Conservation (phyloP, 2,113 vertebrate genomes). For the Arothron firmamentum region DNA sequence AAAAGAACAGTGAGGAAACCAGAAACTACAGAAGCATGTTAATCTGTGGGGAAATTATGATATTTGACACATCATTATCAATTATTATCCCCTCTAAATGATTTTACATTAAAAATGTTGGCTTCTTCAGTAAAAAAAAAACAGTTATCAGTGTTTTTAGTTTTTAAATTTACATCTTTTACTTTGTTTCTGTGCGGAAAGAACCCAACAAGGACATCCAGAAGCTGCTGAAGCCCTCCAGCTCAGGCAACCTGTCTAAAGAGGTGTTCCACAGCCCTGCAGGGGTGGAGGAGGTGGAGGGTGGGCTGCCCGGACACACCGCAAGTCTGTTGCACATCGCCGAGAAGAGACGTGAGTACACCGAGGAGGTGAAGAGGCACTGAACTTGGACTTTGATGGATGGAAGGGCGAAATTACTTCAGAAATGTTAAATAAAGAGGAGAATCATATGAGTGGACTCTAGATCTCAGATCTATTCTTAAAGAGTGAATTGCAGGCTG, state of each 20-base stretch:
- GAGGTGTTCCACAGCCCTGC: conserved; percentile 71
- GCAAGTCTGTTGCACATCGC: conserved; percentile 88
- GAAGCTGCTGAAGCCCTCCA: conserved; percentile 76
- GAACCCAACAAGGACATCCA: conserved; percentile 80
- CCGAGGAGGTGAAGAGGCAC: background rate
- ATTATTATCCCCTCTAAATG: too few relatives aligned
- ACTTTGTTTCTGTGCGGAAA: conserved; percentile 39
- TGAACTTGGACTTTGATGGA: background rate
- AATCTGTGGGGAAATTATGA: too few relatives aligned
- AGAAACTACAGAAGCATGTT: too few relatives aligned
- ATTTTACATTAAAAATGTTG: too few relatives aligned
- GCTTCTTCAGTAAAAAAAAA: background rate
- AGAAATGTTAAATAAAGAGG: conserved; percentile 3
- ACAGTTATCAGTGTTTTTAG: background rate
- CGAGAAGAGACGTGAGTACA: conserved; percentile 89
- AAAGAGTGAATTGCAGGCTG: too few relatives aligned
- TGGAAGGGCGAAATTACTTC: conserved; percentile 9
- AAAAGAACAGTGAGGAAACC: background rate
- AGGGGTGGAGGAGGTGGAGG: conserved; percentile 76
- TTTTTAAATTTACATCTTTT: background rate
- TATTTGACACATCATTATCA: too few relatives aligned
- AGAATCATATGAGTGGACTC: background rate
- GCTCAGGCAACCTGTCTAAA: conserved; percentile 73
- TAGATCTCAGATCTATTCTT: too few relatives aligned
- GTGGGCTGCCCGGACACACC: conserved; percentile 76